Evolutionary conservation across 2,113 vertebrate genomes (phyloP), one percentile per base, ranked within the genome.

Genomic region (Menura novaehollandiae): DNA sequence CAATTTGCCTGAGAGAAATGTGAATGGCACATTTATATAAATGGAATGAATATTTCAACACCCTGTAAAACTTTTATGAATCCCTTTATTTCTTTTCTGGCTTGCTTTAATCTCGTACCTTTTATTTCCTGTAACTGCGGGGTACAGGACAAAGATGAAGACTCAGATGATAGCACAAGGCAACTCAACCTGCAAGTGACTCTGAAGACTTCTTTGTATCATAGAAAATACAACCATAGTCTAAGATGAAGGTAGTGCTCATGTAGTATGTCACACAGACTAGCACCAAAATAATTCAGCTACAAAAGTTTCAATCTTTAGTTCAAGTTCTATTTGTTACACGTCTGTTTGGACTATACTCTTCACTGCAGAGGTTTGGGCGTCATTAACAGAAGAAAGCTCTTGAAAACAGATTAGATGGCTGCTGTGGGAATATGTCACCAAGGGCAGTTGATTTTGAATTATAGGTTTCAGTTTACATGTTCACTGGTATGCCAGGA

Each of bases 51-150:
- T 97, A 95, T 96, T 96, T 95, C 81, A 94, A 73, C 60, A 91
- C 55, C 41, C 26, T 55, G 26, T 95, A 90, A 96, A 96, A 94
- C 33, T 94, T 96, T 94, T 83, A 96, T 94, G 85, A 97, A 76
- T 69, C 44, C 53, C 19, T 85, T 91, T 88, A 80, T 90, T 95
- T 94, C 79, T 91, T 91, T 93, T 63, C 74, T 83, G 35, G 15
- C 44, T 94, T 12, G 2, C 63, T 96, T 96, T 87, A 88, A 85
- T 66, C 58, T 91, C 35, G 24, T 33, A 62, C 58, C 78, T 87
- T 89, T 91, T 76, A 89, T 83, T 93, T 85, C 63, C 46, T 80
- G 37, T 68, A 90, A 85, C 62, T 58, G 14, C 71, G 88, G n/a
- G 30, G 30, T 79, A 76, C 35, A 66, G 41, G 33, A 89, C 46